These are phyloP conservation scores for Pimpla rufipes DNA, from an alignment of 2,888 invertebrate genomes.

Conservation along the genomic window DNA sequence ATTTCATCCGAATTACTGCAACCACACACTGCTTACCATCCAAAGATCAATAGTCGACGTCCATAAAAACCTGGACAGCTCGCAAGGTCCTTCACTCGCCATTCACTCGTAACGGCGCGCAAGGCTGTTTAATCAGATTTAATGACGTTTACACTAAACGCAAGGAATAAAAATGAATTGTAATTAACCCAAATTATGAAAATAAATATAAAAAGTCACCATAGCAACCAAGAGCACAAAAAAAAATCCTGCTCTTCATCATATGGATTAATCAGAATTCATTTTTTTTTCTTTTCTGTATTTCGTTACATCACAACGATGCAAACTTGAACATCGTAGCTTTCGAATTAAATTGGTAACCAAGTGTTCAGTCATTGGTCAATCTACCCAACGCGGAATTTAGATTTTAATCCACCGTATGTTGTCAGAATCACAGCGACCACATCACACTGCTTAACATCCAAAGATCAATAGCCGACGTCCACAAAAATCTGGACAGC, in stretches of 20 bases:
- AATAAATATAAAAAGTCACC: too few relatives aligned
- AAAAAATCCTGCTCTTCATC: too few relatives aligned
- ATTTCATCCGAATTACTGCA: background rate
- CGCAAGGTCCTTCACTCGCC: background rate
- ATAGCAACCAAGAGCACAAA: too few relatives aligned
- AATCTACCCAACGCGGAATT: too few relatives aligned
- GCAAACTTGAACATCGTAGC: too few relatives aligned
- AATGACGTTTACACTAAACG: slow-evolving; percentile 57
- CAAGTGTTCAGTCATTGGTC: too few relatives aligned
- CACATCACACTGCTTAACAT: background rate
- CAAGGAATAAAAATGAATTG: too few relatives aligned
- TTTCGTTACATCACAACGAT: too few relatives aligned
- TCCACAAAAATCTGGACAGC: background rate
- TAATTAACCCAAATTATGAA: too few relatives aligned
- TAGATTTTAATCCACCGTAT: background rate
- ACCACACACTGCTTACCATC: background rate
- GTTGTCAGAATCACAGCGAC: background rate
- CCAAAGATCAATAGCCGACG: background rate
- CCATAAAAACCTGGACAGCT: background rate
- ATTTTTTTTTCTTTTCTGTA: too few relatives aligned
- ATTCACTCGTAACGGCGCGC: slow-evolving; percentile 26
- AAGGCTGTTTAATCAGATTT: slow-evolving; percentile 57
- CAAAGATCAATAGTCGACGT: background rate
- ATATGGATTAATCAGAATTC: too few relatives aligned
- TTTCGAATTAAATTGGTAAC: too few relatives aligned